Evolutionary conservation across 2,888 invertebrate genomes (phyloP), one percentile per base, ranked within the genome.

Genomic region (Pomacea canaliculata): DNA sequence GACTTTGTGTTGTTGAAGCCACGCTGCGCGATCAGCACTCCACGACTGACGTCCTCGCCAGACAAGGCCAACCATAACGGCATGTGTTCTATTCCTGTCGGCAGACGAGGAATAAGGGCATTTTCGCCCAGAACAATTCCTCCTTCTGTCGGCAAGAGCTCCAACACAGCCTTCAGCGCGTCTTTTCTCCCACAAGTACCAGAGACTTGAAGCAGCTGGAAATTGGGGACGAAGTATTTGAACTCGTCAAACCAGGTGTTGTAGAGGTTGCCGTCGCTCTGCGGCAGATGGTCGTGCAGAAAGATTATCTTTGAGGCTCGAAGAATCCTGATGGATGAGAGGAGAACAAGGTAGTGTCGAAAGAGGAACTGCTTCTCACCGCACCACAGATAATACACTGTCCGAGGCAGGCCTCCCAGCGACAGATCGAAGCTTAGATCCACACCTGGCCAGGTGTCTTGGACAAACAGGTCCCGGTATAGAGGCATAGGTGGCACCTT

Each of bases 191-290:
- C 76, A 37, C 76, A 76, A 10, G 51, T 46, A 18, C 10, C 10
- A 7, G 46, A 13, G 12, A 70, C 27, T 0, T 62, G 60, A 13
- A 16, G 51, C 65, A 71, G 46, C 19, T 49, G n/a, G 19, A 76
- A n/a, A 37, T 71, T 71, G 10, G 71, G 76, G 7, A 76, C 71
- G 46, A 56, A 66, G 4, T 71, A 48, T 37, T 70, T 76, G 63
- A 76, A 68, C 60, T 78, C 75, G 46, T 69, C 46, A 56, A 78
- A 78, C 78, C 78, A 78, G 18, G 75, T 71, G 60, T 75, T 63
- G 71, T 78, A 78, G 18, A 51, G 48, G 19, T 51, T 46, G 10
- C 48, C 27, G 60, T 78, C 78, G 13, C n/a, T 46, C n/a, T 68
- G 37, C n/a, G 78, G 78, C 49, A 66, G 60, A 37, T 68, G 59